These are phyloP conservation scores for Cerceris ruficornis DNA, from an alignment of 2,888 invertebrate genomes.

Conservation along the genomic window DNA sequence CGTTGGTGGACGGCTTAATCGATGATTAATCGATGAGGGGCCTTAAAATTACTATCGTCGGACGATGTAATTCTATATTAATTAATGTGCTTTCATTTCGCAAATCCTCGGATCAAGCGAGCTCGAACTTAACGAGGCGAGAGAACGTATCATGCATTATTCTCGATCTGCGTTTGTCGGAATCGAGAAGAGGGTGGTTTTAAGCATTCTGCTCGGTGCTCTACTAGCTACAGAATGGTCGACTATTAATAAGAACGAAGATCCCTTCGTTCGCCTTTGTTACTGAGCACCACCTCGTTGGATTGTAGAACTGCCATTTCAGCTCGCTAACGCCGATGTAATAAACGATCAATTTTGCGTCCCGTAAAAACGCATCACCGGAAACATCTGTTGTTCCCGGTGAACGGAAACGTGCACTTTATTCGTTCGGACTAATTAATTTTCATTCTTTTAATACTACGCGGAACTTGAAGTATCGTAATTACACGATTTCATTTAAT, in stretches of 20 bases:
- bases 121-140: not conserved
- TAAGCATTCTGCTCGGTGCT: constrained; percentile 31
- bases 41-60: not conserved
- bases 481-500: no score
- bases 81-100: constrained; percentile 10
- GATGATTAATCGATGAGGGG: not conserved
- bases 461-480: no score
- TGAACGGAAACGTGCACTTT: not conserved
- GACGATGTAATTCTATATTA: constrained; percentile 2
- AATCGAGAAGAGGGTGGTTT: constrained; percentile 28
- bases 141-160: constrained; percentile 19
- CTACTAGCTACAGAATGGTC: constrained; percentile 22
- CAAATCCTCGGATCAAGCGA: not conserved
- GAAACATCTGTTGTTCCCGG: constrained; percentile 14
- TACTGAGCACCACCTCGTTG: constrained; percentile 42
- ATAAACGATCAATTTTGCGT: constrained; percentile 48
- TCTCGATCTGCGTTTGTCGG: constrained; percentile 22
- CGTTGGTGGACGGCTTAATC: not conserved
- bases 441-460: no score
- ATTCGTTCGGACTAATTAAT: no score
- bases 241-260: constrained; percentile 53
- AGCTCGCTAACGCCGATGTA: constrained; percentile 37
- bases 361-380: constrained; percentile 5
- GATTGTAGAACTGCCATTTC: constrained; percentile 36
- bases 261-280: constrained; percentile 46